A percentile compares a stretch with the other conserved stretches of the same genome.
phyloP scores from a whole-genome alignment of 2,888 invertebrate genomes.

The Lamellibrachia satsuma region DNA sequence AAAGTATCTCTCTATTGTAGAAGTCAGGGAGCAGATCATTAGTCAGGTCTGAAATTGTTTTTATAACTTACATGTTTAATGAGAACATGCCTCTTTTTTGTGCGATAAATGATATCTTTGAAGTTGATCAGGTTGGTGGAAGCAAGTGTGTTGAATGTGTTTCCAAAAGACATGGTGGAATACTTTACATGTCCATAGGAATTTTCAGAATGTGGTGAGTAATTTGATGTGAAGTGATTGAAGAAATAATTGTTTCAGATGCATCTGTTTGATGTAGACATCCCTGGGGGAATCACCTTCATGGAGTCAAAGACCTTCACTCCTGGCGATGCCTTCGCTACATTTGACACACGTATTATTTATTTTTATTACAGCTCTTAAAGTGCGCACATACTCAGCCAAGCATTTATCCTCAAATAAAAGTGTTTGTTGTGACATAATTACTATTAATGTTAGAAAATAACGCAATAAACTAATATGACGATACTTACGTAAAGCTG shows the following conservation, averaged over 20 bases:
- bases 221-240: not conserved
- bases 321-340: constrained; percentile 79
- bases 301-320: constrained; percentile 87
- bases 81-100: not conserved
- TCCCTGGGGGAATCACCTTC: constrained; percentile 90
- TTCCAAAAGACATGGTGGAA: no score
- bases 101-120: not conserved
- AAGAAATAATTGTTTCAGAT: constrained; percentile 69
- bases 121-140: not conserved
- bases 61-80: not conserved
- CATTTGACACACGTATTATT: constrained; percentile 73
- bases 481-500: not conserved
- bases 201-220: not conserved
- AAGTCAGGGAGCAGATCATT: no score
- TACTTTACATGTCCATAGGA: no score
- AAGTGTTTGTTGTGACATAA: no score
- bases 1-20: no score
- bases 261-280: constrained; percentile 95
- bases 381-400: no score
- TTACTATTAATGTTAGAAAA: not conserved
- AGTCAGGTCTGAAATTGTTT: not conserved
- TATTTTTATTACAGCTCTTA: not conserved
- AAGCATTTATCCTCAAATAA: no score
- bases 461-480: not conserved
- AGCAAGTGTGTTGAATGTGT: not conserved